Percentiles rank a stretch among this genome's conserved stretches.
Conservation (phyloP, 2,888 invertebrate species). For the Ctena decussata region DNA sequence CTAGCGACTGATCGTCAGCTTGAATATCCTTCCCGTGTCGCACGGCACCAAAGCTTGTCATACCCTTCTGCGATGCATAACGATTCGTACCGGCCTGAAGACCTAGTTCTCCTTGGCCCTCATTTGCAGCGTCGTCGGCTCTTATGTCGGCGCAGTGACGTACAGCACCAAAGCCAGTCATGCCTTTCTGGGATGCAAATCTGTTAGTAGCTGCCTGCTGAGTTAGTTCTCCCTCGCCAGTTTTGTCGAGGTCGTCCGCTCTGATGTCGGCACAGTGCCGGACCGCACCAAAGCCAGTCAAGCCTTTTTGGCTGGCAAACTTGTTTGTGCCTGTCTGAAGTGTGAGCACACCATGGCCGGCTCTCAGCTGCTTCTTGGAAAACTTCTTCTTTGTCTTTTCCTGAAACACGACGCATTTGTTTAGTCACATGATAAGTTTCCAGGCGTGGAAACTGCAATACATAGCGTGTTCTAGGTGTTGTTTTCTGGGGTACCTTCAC, state of each 20-base stretch:
- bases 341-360: constrained; percentile 79
- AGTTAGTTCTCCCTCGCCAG: constrained; percentile 80
- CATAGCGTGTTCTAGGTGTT: not conserved
- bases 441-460: constrained; percentile 1
- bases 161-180: constrained; percentile 57
- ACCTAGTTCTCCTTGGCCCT: constrained; percentile 78
- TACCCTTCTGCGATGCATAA: constrained; percentile 84
- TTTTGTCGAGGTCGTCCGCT: constrained; percentile 79
- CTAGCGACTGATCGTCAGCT: constrained; percentile 80
- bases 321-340: constrained; percentile 84
- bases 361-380: constrained; percentile 82
- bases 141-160: constrained; percentile 55
- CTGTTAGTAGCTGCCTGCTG: constrained; percentile 85
- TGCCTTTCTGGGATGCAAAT: constrained; percentile 84
- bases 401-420: not conserved
- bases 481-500: not conserved
- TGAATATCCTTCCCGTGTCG: constrained; percentile 85
- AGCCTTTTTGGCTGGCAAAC: constrained; percentile 82
- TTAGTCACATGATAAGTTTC: not conserved
- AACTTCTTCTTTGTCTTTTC: constrained; percentile 73
- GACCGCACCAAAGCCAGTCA: constrained; percentile 79
- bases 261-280: constrained; percentile 84
- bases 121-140: constrained; percentile 64
- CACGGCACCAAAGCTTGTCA: constrained; percentile 78
- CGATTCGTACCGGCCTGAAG: constrained; percentile 86